phyloP scores from a whole-genome alignment of 1,140 invertebrate species.

The Carcinoscorpius rotundicauda region DNA sequence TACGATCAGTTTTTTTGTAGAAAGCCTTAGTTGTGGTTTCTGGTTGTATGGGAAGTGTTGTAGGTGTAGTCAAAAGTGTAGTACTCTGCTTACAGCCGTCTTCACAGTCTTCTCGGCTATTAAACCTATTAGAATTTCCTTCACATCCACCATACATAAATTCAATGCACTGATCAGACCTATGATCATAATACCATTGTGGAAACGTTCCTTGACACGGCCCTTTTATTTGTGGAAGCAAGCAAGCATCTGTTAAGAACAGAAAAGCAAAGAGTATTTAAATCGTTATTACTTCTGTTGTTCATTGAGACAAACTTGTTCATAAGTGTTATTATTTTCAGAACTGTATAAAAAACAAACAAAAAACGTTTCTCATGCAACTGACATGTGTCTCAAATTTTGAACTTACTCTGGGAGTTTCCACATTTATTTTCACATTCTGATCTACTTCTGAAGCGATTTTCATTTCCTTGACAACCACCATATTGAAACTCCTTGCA shows the following conservation, averaged over 20 bases:
- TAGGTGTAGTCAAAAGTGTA: background rate
- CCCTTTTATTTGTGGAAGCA: slow-evolving; percentile 53
- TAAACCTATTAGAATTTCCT: slow-evolving; percentile 81
- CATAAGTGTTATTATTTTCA: too few relatives aligned
- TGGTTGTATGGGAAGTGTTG: too few relatives aligned
- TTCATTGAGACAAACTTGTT: too few relatives aligned
- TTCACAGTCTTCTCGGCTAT: slow-evolving; percentile 58
- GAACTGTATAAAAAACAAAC: too few relatives aligned
- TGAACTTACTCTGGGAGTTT: slow-evolving; percentile 28
- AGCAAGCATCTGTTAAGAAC: slow-evolving; percentile 47
- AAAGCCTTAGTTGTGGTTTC: too few relatives aligned
- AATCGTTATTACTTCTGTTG: too few relatives aligned
- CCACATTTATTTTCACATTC: slow-evolving; percentile 68
- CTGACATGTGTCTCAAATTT: too few relatives aligned
- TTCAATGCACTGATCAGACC: slow-evolving; percentile 58
- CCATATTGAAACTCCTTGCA: slow-evolving; percentile 71
- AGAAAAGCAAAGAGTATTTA: too few relatives aligned
- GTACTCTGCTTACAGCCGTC: slow-evolving; percentile 48
- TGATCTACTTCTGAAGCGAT: slow-evolving; percentile 60
- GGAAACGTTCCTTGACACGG: slow-evolving; percentile 51
- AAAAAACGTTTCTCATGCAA: background rate
- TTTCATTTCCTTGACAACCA: slow-evolving; percentile 74
- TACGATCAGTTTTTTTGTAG: too few relatives aligned
- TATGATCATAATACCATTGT: slow-evolving; percentile 65
- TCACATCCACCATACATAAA: slow-evolving; percentile 73